phyloP scores from a whole-genome alignment of 92 coral and sea anemone species.

The Epizoanthus illoricatus region DNA sequence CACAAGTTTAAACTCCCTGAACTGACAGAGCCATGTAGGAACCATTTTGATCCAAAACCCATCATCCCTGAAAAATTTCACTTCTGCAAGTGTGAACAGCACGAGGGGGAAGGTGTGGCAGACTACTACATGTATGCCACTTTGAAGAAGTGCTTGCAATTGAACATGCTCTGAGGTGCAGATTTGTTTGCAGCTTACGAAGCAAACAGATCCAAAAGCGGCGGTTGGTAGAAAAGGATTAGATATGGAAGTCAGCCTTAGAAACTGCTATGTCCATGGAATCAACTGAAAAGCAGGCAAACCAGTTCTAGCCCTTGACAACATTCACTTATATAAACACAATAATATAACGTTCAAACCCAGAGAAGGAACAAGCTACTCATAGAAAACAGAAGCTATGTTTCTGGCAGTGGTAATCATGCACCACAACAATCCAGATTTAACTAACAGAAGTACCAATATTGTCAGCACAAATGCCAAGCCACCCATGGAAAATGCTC shows the following conservation, averaged over 20 bases:
- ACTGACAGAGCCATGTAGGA: not conserved
- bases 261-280: not conserved
- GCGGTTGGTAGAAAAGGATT: not conserved
- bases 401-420: conserved; percentile 33
- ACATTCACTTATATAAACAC: not conserved
- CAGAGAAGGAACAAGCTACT: not conserved
- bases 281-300: not conserved
- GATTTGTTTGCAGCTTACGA: conserved; percentile 40
- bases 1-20: not conserved
- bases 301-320: conserved; percentile 16
- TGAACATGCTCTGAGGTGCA: not conserved
- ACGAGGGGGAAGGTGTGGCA: conserved; percentile 3
- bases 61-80: not conserved
- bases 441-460: conserved; percentile 27
- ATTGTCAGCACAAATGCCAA: conserved; percentile 2
- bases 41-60: conserved; percentile 19
- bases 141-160: too few species aligned
- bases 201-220: conserved; percentile 32
- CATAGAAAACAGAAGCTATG: not conserved
- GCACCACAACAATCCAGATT: conserved; percentile 36
- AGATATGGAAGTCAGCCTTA: conserved; percentile 11
- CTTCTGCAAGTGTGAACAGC: not conserved
- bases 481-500: not conserved
- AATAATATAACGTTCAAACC: not conserved
- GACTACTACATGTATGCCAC: conserved; percentile 38